These are phyloP conservation scores for Arctocebus calabarensis DNA, from an alignment of 2,797 vertebrate genomes.

Conservation along the genomic window DNA sequence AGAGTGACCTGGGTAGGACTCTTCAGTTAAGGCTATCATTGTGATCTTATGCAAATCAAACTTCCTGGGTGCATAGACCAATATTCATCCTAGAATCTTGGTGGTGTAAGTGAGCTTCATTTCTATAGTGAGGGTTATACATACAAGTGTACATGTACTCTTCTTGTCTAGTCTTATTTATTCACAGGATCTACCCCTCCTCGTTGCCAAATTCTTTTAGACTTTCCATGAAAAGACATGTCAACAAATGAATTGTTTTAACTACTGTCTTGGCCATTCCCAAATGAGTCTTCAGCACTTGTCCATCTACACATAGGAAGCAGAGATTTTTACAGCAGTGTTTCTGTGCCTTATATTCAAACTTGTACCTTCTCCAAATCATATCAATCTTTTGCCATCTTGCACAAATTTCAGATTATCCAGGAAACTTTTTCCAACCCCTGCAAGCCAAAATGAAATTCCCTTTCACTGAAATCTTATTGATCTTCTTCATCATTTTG, in stretches of 20 bases:
- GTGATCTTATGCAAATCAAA: neutral
- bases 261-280: neutral
- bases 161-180: neutral
- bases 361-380: neutral
- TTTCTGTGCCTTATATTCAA: neutral
- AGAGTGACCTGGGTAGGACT: neutral
- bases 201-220: neutral
- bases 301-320: neutral
- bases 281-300: neutral
- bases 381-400: neutral
- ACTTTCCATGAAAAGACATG: neutral
- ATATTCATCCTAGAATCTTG: constrained; percentile 25
- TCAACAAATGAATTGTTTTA: neutral
- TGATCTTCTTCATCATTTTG: neutral
- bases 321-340: neutral
- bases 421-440: neutral
- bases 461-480: neutral
- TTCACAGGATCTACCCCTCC: neutral
- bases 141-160: neutral
- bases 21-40: neutral
- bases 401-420: neutral
- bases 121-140: neutral
- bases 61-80: neutral
- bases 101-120: neutral
- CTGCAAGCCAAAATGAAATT: neutral